Conservation (phyloP, 2,888 invertebrate genomes). For the Andrena dorsata region DNA sequence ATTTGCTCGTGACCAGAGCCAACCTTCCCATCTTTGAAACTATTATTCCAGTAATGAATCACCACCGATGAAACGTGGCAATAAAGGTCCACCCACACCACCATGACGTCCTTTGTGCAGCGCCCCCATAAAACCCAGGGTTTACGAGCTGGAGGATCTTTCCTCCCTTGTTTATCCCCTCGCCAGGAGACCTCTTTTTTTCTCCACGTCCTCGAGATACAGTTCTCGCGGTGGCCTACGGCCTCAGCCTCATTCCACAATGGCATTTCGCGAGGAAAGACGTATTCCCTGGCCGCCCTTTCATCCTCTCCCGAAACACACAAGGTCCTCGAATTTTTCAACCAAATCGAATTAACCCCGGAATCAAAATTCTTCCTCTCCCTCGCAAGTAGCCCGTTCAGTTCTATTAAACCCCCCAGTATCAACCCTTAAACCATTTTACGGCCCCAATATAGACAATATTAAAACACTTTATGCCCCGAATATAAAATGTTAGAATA, state of each 20-base stretch:
- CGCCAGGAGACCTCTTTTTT: constrained; percentile 27
- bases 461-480: no score
- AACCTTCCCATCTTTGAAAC: neutral
- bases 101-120: neutral
- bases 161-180: constrained; percentile 44
- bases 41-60: constrained; percentile 42
- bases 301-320: neutral
- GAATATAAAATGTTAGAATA: no score
- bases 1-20: neutral
- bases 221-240: constrained; percentile 22
- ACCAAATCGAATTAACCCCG: constrained; percentile 4
- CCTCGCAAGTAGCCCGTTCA: no score
- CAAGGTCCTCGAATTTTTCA: neutral
- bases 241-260: constrained; percentile 6
- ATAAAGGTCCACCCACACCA: constrained; percentile 38
- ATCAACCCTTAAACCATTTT: no score
- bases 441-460: no score
- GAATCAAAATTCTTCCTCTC: neutral
- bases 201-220: neutral
- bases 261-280: constrained; percentile 5
- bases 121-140: constrained; percentile 33
- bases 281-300: constrained; percentile 1
- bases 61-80: constrained; percentile 23
- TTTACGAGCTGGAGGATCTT: constrained; percentile 53
- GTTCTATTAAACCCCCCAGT: no score